Percentiles rank a stretch among this genome's conserved stretches.
Evolutionary conservation across 1,140 invertebrate genomes (phyloP).

Genomic region (Drosophila quadrilineata): DNA sequence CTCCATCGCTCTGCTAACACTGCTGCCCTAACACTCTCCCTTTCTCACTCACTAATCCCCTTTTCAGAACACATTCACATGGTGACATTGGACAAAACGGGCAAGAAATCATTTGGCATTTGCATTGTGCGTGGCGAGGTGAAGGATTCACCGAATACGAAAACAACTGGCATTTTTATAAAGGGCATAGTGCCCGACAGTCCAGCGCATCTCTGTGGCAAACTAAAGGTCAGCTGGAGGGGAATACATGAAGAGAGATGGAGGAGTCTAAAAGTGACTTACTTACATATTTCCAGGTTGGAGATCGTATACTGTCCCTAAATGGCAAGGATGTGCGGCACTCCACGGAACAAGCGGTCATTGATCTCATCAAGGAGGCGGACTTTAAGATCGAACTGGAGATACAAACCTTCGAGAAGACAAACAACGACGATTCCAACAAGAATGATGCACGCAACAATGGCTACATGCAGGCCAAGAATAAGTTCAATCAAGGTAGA

Average conservation of each 20-base stretch:
- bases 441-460: slow-evolving; percentile 60
- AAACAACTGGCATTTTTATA: slow-evolving; percentile 97
- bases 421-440: slow-evolving; percentile 45
- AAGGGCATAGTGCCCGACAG: slow-evolving; percentile 97
- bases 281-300: slow-evolving; percentile 84
- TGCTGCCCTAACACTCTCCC: background rate
- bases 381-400: slow-evolving; percentile 94
- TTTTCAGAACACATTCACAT: slow-evolving; percentile 66
- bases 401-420: slow-evolving; percentile 90
- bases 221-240: slow-evolving; percentile 87
- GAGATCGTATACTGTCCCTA: slow-evolving; percentile 95
- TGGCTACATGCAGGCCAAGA: slow-evolving; percentile 71
- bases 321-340: slow-evolving; percentile 94
- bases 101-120: slow-evolving; percentile 89
- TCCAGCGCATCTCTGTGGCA: slow-evolving; percentile 94
- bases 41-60: background rate
- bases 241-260: background rate
- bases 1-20: too few relatives aligned
- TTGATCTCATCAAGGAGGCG: slow-evolving; percentile 96
- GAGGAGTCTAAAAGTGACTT: background rate
- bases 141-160: slow-evolving; percentile 81
- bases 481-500: slow-evolving; percentile 64
- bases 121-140: slow-evolving; percentile 97
- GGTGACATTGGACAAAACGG: slow-evolving; percentile 75
- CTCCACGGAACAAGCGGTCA: slow-evolving; percentile 96